Conservation (phyloP, 2,113 vertebrate genomes). For the Bolborhynchus lineola region DNA sequence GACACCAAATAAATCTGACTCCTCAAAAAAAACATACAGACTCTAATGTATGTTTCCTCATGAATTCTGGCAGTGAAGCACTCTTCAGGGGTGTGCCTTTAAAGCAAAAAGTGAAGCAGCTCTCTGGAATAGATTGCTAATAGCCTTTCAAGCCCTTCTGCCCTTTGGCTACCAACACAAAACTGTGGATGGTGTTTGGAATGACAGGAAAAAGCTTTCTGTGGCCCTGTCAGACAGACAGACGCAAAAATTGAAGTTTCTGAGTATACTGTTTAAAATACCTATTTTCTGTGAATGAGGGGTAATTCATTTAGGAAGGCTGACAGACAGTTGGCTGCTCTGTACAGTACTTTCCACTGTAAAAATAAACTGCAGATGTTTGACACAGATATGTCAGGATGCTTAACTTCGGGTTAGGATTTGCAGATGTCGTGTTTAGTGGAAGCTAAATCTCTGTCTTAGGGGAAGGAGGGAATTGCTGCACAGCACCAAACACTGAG, state of each 20-base stretch:
- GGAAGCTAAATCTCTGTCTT: neutral
- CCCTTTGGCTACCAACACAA: neutral
- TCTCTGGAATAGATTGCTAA: neutral
- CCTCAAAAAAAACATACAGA: conserved; percentile 9
- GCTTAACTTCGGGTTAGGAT: neutral
- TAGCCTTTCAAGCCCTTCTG: neutral
- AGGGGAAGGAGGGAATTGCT: neutral
- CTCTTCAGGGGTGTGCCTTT: neutral
- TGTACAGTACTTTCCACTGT: neutral
- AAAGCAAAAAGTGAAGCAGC: neutral
- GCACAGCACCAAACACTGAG: neutral
- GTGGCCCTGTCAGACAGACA: neutral
- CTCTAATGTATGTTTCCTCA: conserved; percentile 18
- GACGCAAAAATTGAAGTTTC: neutral
- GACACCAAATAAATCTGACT: conserved; percentile 10
- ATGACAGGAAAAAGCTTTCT: neutral
- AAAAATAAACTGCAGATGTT: conserved; percentile 57
- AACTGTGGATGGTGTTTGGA: neutral
- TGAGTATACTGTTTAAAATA: neutral
- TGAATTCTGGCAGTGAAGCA: neutral
- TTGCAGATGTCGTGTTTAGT: conserved; percentile 22
- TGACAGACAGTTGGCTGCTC: conserved; percentile 26
- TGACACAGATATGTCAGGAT: conserved; percentile 18
- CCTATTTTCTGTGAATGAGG: neutral
- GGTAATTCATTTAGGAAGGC: neutral